phyloP scores from a whole-genome alignment of 2,113 vertebrate genomes.

The Bagarius yarrelli region DNA sequence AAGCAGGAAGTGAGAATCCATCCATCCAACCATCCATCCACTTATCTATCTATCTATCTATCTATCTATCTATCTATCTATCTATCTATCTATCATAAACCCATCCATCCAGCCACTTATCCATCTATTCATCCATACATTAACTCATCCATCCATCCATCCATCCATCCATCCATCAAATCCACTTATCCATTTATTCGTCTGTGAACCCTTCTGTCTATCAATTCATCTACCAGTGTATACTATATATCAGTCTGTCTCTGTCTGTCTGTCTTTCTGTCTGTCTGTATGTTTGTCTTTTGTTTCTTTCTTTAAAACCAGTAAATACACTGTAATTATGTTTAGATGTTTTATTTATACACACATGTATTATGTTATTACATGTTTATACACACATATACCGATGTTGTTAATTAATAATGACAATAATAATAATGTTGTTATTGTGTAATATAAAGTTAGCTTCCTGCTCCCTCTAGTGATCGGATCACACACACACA shows the following conservation, averaged over 20 bases:
- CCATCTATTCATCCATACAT: neutral
- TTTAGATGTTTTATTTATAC: too few relatives aligned
- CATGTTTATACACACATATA: too few relatives aligned
- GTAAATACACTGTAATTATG: too few relatives aligned
- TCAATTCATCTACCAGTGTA: neutral
- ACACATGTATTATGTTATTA: too few relatives aligned
- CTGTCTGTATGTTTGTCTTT: neutral
- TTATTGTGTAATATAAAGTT: neutral
- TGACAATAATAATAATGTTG: too few relatives aligned
- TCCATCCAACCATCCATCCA: neutral
- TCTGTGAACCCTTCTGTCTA: neutral
- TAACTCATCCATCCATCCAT: neutral
- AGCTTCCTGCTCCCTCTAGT: conserved; percentile 23
- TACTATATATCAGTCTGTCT: too few relatives aligned
- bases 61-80: neutral
- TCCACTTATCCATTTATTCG: neutral
- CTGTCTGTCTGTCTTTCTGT: too few relatives aligned
- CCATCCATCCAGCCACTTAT: neutral
- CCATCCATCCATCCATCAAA: too few relatives aligned
- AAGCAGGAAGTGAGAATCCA: neutral
- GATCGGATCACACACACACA: neutral
- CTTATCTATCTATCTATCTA: neutral
- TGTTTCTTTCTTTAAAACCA: too few relatives aligned
- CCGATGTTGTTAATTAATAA: too few relatives aligned
- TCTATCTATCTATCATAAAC: too few relatives aligned